Evolutionary conservation across 2,797 vertebrate species (phyloP).

Genomic region (Sandelia bainsii): DNA sequence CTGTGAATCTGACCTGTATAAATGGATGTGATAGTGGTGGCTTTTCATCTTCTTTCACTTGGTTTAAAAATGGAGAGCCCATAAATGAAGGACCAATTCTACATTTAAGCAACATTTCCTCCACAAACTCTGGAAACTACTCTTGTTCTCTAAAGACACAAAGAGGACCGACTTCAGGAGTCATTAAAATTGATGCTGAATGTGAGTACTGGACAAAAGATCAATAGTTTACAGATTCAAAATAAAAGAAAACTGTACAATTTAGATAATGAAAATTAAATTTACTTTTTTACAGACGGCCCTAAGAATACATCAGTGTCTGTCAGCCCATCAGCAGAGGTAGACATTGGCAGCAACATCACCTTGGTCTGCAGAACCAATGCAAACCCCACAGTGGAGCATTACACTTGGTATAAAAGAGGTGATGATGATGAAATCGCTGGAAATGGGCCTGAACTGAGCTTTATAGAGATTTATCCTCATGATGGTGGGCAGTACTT

Average conservation of each 20-base stretch:
- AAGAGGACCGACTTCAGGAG: constrained; percentile 3
- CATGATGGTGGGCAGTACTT: constrained; percentile 23
- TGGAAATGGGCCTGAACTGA: constrained; percentile 15
- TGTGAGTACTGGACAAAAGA: constrained; percentile 40
- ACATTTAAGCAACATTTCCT: constrained; percentile 38
- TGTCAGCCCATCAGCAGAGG: constrained; percentile 15
- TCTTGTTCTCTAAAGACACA: constrained; percentile 49
- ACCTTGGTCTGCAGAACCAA: constrained; percentile 58
- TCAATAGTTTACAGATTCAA: too few relatives aligned
- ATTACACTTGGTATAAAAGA: constrained; percentile 60
- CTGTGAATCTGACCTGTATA: constrained; percentile 46
- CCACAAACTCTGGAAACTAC: constrained; percentile 59
- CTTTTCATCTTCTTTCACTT: constrained; percentile 30
- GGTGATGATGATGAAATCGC: neutral
- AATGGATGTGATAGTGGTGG: constrained; percentile 17
- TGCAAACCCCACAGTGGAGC: constrained; percentile 54
- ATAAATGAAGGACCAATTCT: constrained; percentile 29
- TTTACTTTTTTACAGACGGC: constrained; percentile 32
- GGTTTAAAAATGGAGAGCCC: constrained; percentile 53
- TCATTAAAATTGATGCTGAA: constrained; percentile 46
- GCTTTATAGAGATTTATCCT: neutral
- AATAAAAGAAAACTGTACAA: neutral
- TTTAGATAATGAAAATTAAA: neutral
- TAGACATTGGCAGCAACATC: neutral
- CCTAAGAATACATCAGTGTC: constrained; percentile 55